Evolutionary conservation across 2,888 invertebrate species (phyloP), one percentile per base, ranked within the genome.

Genomic region (Ephialtes manifestator): DNA sequence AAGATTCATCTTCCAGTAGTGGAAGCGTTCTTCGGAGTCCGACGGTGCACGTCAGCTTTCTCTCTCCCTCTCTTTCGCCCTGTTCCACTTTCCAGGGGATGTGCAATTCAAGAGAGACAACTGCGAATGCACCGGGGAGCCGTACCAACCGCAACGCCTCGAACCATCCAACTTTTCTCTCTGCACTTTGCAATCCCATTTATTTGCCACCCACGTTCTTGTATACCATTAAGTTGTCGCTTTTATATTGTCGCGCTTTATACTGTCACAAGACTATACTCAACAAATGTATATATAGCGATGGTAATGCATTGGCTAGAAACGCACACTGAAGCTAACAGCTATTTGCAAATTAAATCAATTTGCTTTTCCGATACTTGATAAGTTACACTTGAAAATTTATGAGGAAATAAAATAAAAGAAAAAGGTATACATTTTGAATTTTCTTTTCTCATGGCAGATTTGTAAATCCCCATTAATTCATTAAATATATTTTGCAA

Each of bases 161-260:
- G 68, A 77, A 68, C 55, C 18, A 60, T 20, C 84, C 77, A 81
- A 84, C 84, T 77, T 81, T 81, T 77, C 77, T 84, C 65, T 39
- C 77, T 31, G 68, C 81, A 81, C 70, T 77, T 81, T 84, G 72
- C 84, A 81, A 81, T 81, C 81, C 43, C 81, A 84, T 81, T 84
- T 81, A 81, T 84, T 84, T 77, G 81, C 74, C 77, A 68, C 60
- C 77, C 72, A 81, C 77, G 77, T 81, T 81, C 84, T 74, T 77
- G 81, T 77, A 68, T 74, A 84, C 84, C 84, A 63, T 81, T 63
- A 78, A 81, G 65, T 72, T 81, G 81, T 81, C 77, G 81, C 68
- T 72, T 74, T 81, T 74, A 81, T 72, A 81, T 81, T 67, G 77
- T 72, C 84, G 74, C 58, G 65, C 46, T 77, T 78, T 81, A 43